Evolutionary conservation across 2,113 vertebrate genomes (phyloP).

Genomic region (Leiothrix lutea): DNA sequence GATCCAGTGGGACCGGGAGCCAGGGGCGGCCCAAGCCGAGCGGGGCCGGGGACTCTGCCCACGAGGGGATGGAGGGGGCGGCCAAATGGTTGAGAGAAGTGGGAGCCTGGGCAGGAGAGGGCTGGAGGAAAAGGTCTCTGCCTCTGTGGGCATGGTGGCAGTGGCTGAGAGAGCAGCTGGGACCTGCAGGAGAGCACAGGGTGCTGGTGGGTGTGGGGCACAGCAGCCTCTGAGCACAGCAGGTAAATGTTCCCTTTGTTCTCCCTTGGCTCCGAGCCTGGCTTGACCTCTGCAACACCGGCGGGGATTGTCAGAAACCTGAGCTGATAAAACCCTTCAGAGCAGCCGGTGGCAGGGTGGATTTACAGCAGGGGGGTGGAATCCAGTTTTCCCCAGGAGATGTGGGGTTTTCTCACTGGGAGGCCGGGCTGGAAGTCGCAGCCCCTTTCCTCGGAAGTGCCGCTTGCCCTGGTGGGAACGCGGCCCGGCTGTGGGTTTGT

Average conservation of each 20-base stretch:
- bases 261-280: not conserved
- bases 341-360: not conserved
- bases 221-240: not conserved
- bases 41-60: rapidly evolving
- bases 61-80: rapidly evolving
- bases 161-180: not conserved
- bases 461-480: rapidly evolving
- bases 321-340: not conserved
- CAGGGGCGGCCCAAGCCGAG: rapidly evolving
- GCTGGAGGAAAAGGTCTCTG: not conserved
- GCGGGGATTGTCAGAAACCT: not conserved
- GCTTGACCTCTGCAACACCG: not conserved
- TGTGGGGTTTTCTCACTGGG: not conserved
- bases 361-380: not conserved
- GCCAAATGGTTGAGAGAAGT: not conserved
- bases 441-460: not conserved
- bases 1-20: not conserved
- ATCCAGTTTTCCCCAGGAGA: not conserved
- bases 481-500: not conserved
- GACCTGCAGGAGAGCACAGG: not conserved
- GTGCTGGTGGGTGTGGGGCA: not conserved
- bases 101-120: not conserved
- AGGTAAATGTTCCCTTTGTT: constrained; percentile 1
- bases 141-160: rapidly evolving
- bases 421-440: not conserved